These are phyloP conservation scores for Synaphobranchus kaupii DNA, from an alignment of 2,797 vertebrate genomes.

Conservation along the genomic window DNA sequence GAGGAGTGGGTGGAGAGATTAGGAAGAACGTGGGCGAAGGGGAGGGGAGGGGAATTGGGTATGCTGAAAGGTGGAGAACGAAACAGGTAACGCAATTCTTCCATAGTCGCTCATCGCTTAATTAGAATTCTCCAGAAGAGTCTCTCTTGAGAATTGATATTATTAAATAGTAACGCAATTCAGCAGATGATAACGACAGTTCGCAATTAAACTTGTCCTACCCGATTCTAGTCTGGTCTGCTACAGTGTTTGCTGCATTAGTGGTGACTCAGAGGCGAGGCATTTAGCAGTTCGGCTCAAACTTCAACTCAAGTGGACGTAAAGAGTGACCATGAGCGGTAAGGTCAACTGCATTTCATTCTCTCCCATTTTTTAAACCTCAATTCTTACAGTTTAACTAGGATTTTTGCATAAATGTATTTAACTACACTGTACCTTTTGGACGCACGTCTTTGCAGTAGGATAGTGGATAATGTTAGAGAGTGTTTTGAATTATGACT, in stretches of 20 bases:
- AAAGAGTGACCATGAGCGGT: conserved; percentile 7
- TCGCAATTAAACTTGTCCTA: neutral
- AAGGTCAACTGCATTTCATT: neutral
- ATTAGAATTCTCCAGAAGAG: neutral
- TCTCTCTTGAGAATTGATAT: neutral
- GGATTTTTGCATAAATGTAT: neutral
- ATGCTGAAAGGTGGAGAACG: conserved; percentile 29
- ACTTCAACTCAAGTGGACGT: neutral
- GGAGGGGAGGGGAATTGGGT: conserved; percentile 18
- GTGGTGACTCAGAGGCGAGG: neutral
- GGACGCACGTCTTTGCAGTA: neutral
- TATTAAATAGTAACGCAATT: neutral
- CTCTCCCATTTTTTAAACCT: neutral
- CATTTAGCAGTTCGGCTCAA: neutral
- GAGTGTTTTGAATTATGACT: neutral
- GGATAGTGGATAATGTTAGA: neutral
- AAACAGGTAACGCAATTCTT: neutral
- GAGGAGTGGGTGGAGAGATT: neutral
- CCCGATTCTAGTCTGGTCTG: neutral
- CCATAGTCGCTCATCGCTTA: neutral
- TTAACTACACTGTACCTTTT: neutral
- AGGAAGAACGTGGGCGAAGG: neutral
- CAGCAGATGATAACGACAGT: neutral
- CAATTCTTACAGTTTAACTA: neutral
- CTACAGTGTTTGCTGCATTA: neutral